Conservation (phyloP, 2,888 invertebrate species). For the Notodonta dromedarius region DNA sequence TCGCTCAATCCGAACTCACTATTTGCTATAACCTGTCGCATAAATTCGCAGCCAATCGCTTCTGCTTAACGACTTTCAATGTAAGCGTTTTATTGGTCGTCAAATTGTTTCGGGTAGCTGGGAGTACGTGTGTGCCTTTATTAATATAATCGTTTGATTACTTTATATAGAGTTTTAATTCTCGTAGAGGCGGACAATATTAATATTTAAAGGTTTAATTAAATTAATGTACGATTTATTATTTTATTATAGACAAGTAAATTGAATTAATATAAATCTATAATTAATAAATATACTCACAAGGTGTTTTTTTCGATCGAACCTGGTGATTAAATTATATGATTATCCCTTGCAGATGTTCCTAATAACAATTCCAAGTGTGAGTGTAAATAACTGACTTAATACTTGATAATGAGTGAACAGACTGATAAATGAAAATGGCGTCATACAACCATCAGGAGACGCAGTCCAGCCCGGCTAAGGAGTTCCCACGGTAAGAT, state of each 20-base stretch:
- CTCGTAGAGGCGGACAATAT: conserved; percentile 8
- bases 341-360: conserved; percentile 27
- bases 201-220: background rate
- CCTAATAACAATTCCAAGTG: conserved; percentile 35
- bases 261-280: no score
- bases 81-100: conserved; percentile 54
- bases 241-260: background rate
- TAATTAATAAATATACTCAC: no score
- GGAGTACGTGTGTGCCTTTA: conserved; percentile 34
- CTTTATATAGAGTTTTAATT: conserved; percentile 39
- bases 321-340: background rate
- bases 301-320: background rate
- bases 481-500: conserved; percentile 64
- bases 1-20: conserved; percentile 53
- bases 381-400: conserved; percentile 34
- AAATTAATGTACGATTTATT: no score
- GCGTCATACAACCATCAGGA: conserved; percentile 70
- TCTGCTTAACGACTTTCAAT: conserved; percentile 54
- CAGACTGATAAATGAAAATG: conserved; percentile 53
- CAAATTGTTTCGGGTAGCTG: conserved; percentile 42
- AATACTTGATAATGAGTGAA: conserved; percentile 48
- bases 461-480: conserved; percentile 73
- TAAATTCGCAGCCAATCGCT: conserved; percentile 54
- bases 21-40: conserved; percentile 65
- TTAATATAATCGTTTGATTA: conserved; percentile 42